Conservation (phyloP, 2,888 invertebrate species). For the Pterostichus niger region DNA sequence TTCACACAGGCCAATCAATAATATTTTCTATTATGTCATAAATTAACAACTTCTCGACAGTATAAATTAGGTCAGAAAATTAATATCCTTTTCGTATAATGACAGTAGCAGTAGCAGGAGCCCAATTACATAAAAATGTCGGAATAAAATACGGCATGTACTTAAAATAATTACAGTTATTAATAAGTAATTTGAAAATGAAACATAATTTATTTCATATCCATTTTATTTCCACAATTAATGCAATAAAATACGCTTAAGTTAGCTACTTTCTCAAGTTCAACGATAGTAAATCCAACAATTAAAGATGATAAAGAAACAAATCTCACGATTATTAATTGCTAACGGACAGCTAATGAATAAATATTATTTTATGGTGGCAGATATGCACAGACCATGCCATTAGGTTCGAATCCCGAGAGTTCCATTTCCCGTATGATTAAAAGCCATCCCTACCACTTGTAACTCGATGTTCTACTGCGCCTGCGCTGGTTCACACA, state of each 20-base stretch:
- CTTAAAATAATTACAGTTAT: slow-evolving; percentile 61
- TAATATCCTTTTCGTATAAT: slow-evolving; percentile 57
- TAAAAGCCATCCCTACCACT: slow-evolving; percentile 12
- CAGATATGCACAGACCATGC: slow-evolving; percentile 1
- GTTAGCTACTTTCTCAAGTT: slow-evolving; percentile 15
- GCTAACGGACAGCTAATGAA: slow-evolving; percentile 10
- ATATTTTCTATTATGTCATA: slow-evolving; percentile 59
- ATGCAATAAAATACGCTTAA: not conserved
- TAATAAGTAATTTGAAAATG: slow-evolving; percentile 61
- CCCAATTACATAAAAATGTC: slow-evolving; percentile 61
- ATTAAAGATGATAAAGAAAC: slow-evolving; percentile 35
- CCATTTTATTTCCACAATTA: slow-evolving; percentile 39
- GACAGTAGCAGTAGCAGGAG: slow-evolving; percentile 47
- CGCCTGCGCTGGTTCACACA: slow-evolving; percentile 32
- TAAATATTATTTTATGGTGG: slow-evolving; percentile 55
- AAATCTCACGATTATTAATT: slow-evolving; percentile 10
- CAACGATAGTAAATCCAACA: slow-evolving; percentile 34
- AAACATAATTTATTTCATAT: slow-evolving; percentile 50
- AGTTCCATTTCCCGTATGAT: slow-evolving; percentile 37
- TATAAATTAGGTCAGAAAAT: slow-evolving; percentile 60
- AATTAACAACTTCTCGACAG: slow-evolving; percentile 45
- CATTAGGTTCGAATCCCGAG: slow-evolving; percentile 27
- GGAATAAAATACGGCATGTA: slow-evolving; percentile 54
- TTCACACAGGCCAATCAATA: slow-evolving; percentile 42
- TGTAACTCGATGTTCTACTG: not conserved